Percentiles rank a stretch among this genome's conserved stretches.
Conservation (phyloP, 2,113 vertebrate species). For the Stegastes partitus region DNA sequence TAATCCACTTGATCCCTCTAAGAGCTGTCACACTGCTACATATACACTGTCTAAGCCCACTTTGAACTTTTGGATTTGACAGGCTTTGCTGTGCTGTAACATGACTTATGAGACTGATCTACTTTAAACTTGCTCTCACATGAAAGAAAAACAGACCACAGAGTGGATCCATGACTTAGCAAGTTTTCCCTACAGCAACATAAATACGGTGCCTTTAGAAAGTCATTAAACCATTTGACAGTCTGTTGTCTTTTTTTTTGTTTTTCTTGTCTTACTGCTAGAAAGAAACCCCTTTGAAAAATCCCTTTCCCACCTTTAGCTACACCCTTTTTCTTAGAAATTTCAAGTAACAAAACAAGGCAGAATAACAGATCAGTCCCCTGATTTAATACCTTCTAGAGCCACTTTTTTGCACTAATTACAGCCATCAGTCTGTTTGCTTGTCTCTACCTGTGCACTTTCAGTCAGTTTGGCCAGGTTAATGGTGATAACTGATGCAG, state of each 20-base stretch:
- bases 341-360: no score
- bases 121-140: conserved; percentile 41
- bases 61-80: conserved; percentile 61
- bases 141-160: background rate
- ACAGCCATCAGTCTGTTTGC: no score
- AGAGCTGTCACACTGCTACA: conserved; percentile 45
- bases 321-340: no score
- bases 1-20: conserved; percentile 58
- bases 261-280: no score
- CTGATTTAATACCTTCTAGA: no score
- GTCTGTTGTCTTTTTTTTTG: background rate
- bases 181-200: background rate
- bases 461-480: no score
- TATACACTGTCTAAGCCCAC: conserved; percentile 34
- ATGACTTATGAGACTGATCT: conserved; percentile 44
- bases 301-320: no score
- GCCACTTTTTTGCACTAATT: no score
- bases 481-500: no score
- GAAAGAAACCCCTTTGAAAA: no score
- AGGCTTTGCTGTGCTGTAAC: conserved; percentile 48
- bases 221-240: background rate
- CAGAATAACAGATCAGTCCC: no score
- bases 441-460: no score
- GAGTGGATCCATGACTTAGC: background rate
- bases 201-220: background rate